A percentile compares a stretch with the other conserved stretches of the same genome.
Conservation (phyloP, 2,113 vertebrate species). For the Siphamia tubifer region DNA sequence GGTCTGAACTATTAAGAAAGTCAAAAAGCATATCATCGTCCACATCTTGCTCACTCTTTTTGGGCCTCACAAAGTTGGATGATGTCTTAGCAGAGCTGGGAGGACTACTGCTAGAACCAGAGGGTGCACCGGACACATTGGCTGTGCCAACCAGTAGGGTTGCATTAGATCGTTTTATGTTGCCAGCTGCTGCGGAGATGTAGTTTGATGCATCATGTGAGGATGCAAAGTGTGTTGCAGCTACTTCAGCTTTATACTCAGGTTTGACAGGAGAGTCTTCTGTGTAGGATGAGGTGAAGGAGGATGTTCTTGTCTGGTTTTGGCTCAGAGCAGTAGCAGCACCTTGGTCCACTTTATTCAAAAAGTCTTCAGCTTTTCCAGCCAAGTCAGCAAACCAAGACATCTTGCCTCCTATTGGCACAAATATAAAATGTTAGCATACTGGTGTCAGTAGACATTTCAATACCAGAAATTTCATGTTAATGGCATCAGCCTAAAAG, state of each 20-base stretch:
- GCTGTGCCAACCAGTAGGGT: constrained; percentile 85
- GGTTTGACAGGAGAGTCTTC: constrained; percentile 44
- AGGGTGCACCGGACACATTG: constrained; percentile 72
- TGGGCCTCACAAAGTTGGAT: constrained; percentile 89
- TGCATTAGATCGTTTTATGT: constrained; percentile 86
- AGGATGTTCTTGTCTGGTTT: constrained; percentile 46
- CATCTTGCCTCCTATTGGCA: constrained; percentile 78
- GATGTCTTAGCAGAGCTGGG: constrained; percentile 75
- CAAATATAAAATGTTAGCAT: background rate
- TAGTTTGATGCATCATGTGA: constrained; percentile 72
- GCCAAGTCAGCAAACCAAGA: constrained; percentile 95
- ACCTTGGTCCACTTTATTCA: constrained; percentile 96
- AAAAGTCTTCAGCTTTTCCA: constrained; percentile 93
- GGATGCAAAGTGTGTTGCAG: constrained; percentile 64
- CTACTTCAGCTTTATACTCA: constrained; percentile 46
- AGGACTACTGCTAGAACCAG: constrained; percentile 41
- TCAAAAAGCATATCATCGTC: constrained; percentile 96
- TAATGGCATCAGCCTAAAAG: no score
- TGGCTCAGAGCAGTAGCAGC: constrained; percentile 90
- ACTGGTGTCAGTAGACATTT: no score
- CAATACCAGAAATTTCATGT: no score
- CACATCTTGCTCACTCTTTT: constrained; percentile 86
- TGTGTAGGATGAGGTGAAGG: constrained; percentile 48
- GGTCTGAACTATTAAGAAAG: constrained; percentile 96
- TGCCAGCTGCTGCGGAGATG: constrained; percentile 90